phyloP scores from a whole-genome alignment of 2,888 invertebrate species.

The Drosophila birchii region DNA sequence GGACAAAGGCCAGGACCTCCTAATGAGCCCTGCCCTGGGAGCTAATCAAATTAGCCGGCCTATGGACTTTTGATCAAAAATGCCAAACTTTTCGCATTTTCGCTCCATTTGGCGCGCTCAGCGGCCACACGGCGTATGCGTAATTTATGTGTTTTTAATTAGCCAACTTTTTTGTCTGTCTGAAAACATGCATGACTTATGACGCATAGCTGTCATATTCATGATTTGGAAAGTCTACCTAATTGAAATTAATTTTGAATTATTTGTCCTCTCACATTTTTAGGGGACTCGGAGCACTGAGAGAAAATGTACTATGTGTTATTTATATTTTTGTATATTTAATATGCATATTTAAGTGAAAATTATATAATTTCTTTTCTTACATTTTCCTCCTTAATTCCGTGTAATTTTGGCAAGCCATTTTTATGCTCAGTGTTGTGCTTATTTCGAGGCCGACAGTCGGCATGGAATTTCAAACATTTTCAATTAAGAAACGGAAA shows the following conservation, averaged over 20 bases:
- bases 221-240: slow-evolving; percentile 61
- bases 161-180: slow-evolving; percentile 40
- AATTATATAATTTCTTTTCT: too few relatives aligned
- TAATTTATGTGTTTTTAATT: slow-evolving; percentile 80
- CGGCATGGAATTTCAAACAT: slow-evolving; percentile 78
- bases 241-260: slow-evolving; percentile 81
- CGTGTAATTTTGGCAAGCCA: background rate
- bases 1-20: slow-evolving; percentile 60
- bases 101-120: slow-evolving; percentile 44
- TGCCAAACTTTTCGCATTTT: slow-evolving; percentile 55
- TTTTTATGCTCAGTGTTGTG: slow-evolving; percentile 1
- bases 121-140: slow-evolving; percentile 68
- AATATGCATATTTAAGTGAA: background rate
- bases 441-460: slow-evolving; percentile 51
- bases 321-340: too few relatives aligned
- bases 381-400: accelerated
- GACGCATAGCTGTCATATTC: slow-evolving; percentile 79
- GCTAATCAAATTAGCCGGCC: slow-evolving; percentile 79
- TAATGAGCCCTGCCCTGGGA: slow-evolving; percentile 67
- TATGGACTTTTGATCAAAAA: slow-evolving; percentile 68
- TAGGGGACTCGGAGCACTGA: background rate
- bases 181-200: slow-evolving; percentile 55
- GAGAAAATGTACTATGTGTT: background rate
- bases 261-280: slow-evolving; percentile 44
- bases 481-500: slow-evolving; percentile 70